Base-by-base conservation (phyloP, 2,888 invertebrate genomes). In the Galeopsomyia nigrocyanea region DNA sequence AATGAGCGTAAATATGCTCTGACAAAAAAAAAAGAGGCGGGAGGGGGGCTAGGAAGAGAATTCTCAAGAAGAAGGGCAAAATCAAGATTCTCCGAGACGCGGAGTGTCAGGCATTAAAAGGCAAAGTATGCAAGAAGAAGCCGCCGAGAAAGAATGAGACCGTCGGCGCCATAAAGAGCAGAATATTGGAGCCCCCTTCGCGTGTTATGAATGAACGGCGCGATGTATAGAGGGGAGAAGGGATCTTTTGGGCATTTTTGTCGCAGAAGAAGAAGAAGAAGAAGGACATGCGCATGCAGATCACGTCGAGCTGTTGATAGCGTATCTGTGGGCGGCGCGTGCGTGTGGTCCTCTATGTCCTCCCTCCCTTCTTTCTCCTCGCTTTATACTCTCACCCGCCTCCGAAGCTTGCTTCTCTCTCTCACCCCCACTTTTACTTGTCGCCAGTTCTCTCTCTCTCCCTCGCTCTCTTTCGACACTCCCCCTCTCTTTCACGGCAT, bases 281-380 rank as follows among this genome's bases (percentile, higher is more conserved):
- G 26, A 26, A 81, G 78, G 83, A 84, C 85, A 83, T 82, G 84
- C 82, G 82, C 83, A 85, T 85, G 84, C 85, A 84, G 85, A 86
- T 86, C 86, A 86, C 86, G 86, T 85, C 80, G 84, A 81, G 81
- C 82, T 82, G 82, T 83, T 85, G 86, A 86, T 86, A 86, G 82
- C 82, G 81, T 86, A 86, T 86, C 86, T 86, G 86, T 86, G 85
- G 86, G 86, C 85, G 86, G 84, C 82, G 82, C 84, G 84, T 83
- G 85, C 83, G 86, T 86, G 86, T 86, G 86, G 86, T 86, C 86
- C 82, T 77, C 58, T 64, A 7, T 55, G 64, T 66, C 73, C 56
- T 55, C 39, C 22, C 17, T 14, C 16, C 16, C 22, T 16, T 16
- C 57, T 5, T 26, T 31, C 13, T 53, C 46, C 53, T 22, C n/a